Evolutionary conservation across 2,797 vertebrate species (phyloP).

Genomic region (Hydrophis major): DNA sequence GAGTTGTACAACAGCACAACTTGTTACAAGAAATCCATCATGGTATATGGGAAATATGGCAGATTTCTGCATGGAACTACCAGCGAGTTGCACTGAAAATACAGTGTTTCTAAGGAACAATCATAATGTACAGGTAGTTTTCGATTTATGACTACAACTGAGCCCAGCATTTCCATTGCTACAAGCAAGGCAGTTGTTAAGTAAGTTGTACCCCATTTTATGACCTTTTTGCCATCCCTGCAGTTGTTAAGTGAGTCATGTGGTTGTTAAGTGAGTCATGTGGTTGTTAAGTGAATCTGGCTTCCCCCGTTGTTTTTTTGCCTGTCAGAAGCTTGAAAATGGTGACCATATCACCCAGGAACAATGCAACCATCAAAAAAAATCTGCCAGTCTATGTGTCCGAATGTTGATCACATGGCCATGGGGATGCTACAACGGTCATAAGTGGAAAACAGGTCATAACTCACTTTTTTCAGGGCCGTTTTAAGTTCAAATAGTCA

Average conservation of each 20-base stretch:
- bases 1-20: neutral
- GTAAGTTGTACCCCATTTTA: neutral
- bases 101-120: neutral
- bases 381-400: neutral
- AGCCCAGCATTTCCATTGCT: neutral
- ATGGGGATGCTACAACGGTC: neutral
- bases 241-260: neutral
- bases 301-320: neutral
- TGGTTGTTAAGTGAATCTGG: neutral
- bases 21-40: neutral
- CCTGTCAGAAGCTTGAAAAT: neutral
- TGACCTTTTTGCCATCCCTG: no score
- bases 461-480: neutral
- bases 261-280: neutral
- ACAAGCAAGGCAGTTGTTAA: neutral
- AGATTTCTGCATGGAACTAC: neutral
- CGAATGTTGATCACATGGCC: neutral
- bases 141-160: neutral
- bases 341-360: neutral
- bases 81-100: neutral
- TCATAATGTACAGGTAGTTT: neutral
- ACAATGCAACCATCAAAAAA: neutral
- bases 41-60: no score
- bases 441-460: neutral
- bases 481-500: neutral